Evolutionary conservation across 1,140 invertebrate genomes (phyloP).

Genomic region (Papilio xuthus): DNA sequence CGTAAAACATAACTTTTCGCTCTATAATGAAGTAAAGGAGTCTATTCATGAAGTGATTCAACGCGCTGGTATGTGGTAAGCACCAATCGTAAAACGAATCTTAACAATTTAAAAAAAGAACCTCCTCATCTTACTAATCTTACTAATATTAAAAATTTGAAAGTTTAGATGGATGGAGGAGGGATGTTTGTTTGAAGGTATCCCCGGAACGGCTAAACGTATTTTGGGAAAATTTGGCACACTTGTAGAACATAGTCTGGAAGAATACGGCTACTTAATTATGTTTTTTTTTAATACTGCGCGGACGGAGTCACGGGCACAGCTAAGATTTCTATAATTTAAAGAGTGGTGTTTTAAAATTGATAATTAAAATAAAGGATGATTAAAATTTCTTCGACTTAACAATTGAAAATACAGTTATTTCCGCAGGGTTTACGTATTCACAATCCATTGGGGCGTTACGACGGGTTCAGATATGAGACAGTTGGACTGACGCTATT

Average conservation of each 20-base stretch:
- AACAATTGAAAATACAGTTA: not conserved
- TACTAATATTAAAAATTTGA: too few relatives aligned
- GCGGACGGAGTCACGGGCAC: too few relatives aligned
- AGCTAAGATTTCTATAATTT: not conserved
- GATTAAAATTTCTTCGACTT: not conserved
- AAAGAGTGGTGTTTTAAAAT: not conserved
- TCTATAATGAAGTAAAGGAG: not conserved
- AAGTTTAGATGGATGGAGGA: too few relatives aligned
- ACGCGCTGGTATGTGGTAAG: not conserved
- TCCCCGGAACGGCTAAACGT: too few relatives aligned
- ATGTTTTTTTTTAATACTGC: too few relatives aligned
- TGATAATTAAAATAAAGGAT: not conserved
- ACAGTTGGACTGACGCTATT: constrained; percentile 49
- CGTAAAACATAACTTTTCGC: not conserved
- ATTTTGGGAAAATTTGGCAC: too few relatives aligned
- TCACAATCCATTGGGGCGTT: constrained; percentile 30
- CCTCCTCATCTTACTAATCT: too few relatives aligned
- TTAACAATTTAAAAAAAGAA: not conserved
- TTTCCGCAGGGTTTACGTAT: constrained; percentile 9
- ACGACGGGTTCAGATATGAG: constrained; percentile 44
- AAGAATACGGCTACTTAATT: too few relatives aligned
- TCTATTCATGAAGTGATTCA: not conserved
- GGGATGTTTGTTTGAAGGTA: too few relatives aligned
- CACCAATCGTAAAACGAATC: not conserved
- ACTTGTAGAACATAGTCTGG: too few relatives aligned